Conservation (phyloP, 2,797 vertebrate genomes). For the Oreortyx pictus region DNA sequence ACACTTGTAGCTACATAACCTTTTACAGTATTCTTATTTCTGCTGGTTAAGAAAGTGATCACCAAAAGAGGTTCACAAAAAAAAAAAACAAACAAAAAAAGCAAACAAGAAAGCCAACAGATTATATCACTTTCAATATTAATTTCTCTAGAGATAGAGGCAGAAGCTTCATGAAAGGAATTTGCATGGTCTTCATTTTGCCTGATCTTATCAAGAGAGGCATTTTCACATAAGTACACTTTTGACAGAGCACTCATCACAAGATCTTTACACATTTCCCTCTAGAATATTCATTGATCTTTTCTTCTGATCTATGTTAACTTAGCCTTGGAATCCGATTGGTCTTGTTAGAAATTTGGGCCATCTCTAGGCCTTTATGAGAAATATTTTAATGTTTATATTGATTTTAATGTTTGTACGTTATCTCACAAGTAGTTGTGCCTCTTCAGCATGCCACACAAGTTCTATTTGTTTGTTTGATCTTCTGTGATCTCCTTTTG, state of each 20-base stretch:
- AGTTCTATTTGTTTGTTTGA: background rate
- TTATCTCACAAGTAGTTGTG: background rate
- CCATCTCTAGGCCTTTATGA: background rate
- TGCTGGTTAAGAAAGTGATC: background rate
- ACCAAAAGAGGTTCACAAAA: background rate
- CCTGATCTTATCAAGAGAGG: background rate
- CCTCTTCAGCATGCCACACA: background rate
- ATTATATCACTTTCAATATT: background rate
- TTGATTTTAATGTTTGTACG: background rate
- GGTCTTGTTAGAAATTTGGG: background rate
- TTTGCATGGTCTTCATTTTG: slow-evolving; percentile 19
- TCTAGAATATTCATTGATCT: slow-evolving; percentile 40
- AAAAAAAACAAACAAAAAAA: background rate
- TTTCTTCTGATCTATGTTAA: slow-evolving; percentile 21
- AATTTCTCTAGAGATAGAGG: background rate
- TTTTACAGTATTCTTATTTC: background rate
- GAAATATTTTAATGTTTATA: background rate
- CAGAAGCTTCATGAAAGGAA: background rate
- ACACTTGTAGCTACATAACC: background rate
- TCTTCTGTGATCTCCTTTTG: background rate
- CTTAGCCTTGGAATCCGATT: slow-evolving; percentile 16
- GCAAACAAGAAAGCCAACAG: too few species aligned
- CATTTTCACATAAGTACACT: slow-evolving; percentile 42
- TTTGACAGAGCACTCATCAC: slow-evolving; percentile 24
- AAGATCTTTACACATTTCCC: background rate